Conservation (phyloP, 2,113 vertebrate species). For the Tenrec ecaudatus region DNA sequence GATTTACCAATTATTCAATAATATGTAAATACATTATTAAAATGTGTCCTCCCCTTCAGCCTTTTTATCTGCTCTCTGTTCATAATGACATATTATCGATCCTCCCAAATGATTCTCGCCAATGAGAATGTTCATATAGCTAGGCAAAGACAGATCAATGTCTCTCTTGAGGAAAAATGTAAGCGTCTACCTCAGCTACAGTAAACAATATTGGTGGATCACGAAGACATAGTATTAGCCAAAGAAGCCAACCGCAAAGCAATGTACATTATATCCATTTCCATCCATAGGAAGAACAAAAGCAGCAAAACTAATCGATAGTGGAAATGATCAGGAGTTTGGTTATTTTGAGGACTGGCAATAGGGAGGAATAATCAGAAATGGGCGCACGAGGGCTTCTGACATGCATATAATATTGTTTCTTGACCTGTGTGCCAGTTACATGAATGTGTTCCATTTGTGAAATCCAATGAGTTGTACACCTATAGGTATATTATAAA, state of each 20-base stretch:
- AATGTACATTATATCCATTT: constrained; percentile 2
- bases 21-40: constrained; percentile 45
- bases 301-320: constrained; percentile 9
- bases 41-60: constrained; percentile 37
- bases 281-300: constrained; percentile 33
- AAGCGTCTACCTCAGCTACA: constrained; percentile 13
- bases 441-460: neutral
- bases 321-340: neutral
- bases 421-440: neutral
- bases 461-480: constrained; percentile 38
- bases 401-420: neutral
- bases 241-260: constrained; percentile 15
- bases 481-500: neutral
- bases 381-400: constrained; percentile 8
- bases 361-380: neutral
- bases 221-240: constrained; percentile 18
- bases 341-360: neutral
- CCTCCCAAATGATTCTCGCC: constrained; percentile 55
- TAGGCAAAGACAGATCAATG: constrained; percentile 44
- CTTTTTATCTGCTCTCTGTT: constrained; percentile 49
- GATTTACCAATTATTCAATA: constrained; percentile 35
- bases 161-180: constrained; percentile 55
- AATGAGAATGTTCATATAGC: constrained; percentile 56
- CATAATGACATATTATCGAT: constrained; percentile 68
- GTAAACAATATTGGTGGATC: constrained; percentile 24